A percentile compares a stretch with the other conserved stretches of the same genome.
These are phyloP conservation scores for Bruchidius siliquastri DNA, from an alignment of 2,888 invertebrate genomes.

Conservation along the genomic window DNA sequence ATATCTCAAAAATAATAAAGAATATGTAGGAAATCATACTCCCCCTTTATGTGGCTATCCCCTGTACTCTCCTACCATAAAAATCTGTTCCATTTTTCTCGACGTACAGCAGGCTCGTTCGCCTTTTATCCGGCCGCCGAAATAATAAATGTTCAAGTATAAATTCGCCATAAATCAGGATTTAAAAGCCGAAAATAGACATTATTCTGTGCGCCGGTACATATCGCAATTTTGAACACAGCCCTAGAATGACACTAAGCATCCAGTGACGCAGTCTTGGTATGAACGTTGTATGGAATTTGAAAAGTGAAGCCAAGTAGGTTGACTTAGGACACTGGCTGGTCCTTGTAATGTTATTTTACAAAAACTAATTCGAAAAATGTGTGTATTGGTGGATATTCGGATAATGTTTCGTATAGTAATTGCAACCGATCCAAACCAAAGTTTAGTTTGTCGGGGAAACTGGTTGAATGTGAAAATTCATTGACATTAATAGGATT, in stretches of 20 bases:
- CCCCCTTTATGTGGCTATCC: background rate
- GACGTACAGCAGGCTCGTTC: background rate
- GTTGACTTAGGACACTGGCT: too few species aligned
- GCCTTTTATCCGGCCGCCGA: background rate
- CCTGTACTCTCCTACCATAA: background rate
- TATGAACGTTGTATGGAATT: background rate
- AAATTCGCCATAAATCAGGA: slow-evolving; percentile 17
- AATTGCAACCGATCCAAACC: too few species aligned
- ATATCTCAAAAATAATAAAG: too few species aligned
- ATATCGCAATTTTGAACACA: background rate
- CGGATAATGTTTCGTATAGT: too few species aligned
- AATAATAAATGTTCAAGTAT: slow-evolving; percentile 12
- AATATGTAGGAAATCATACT: background rate
- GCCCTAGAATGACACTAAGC: background rate
- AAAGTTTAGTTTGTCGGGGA: too few species aligned
- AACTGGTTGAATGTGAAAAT: too few species aligned
- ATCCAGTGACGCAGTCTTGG: background rate
- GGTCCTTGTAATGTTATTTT: too few species aligned
- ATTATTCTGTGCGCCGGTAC: background rate
- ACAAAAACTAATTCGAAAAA: too few species aligned
- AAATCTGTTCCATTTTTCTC: background rate
- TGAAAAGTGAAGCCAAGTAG: too few species aligned
- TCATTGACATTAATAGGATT: too few species aligned
- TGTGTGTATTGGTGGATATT: too few species aligned
- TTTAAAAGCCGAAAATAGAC: slow-evolving; percentile 17